Evolutionary conservation across 2,797 vertebrate genomes (phyloP).

Genomic region (Oryzias sinensis): DNA sequence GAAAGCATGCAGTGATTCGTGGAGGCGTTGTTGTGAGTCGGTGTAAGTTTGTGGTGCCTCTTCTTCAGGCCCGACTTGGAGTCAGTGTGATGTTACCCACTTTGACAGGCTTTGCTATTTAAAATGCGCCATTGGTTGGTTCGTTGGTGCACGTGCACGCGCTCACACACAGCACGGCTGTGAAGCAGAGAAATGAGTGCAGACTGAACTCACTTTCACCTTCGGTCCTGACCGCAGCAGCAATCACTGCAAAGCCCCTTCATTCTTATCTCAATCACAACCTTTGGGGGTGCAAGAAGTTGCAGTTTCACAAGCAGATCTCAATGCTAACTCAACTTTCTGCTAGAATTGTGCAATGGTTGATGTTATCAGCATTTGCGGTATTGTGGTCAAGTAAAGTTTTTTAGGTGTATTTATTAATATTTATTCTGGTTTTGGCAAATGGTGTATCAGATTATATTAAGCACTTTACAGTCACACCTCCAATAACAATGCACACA

Average conservation of each 20-base stretch:
- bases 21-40: constrained; percentile 23
- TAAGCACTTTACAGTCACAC: no score
- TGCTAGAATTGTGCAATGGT: no score
- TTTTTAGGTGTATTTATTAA: no score
- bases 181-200: constrained; percentile 14
- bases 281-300: no score
- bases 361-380: no score
- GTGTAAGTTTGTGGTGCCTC: constrained; percentile 20
- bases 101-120: constrained; percentile 44
- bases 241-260: background rate
- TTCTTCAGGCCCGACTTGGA: constrained; percentile 30
- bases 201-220: background rate
- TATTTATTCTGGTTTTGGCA: no score
- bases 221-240: background rate
- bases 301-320: no score
- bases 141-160: constrained; percentile 4
- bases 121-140: constrained; percentile 17
- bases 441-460: no score
- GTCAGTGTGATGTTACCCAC: constrained; percentile 43
- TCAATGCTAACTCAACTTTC: no score
- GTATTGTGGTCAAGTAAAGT: no score
- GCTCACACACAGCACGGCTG: constrained; percentile 6
- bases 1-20: constrained; percentile 22
- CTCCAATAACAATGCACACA: no score
- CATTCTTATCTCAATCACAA: no score